Conservation (phyloP, 2,888 invertebrate genomes). For the Lissocephala sabroskyi region DNA sequence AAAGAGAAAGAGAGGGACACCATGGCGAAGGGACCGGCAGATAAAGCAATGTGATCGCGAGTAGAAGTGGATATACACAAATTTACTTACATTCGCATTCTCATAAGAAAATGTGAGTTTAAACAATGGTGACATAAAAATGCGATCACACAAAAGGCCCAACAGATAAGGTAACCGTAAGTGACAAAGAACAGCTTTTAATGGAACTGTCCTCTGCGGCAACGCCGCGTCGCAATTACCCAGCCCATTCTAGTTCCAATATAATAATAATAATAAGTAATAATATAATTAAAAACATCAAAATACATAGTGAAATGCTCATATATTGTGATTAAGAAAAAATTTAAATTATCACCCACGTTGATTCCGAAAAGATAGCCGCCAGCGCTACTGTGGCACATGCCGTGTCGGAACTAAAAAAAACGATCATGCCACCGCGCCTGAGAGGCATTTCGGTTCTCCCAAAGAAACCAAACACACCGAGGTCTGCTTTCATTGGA, state of each 20-base stretch:
- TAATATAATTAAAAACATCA: too few relatives aligned
- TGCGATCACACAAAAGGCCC: constrained; percentile 63
- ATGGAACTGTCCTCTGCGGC: constrained; percentile 60
- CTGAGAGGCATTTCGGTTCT: background rate
- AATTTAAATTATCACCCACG: constrained; percentile 10
- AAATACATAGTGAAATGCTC: too few relatives aligned
- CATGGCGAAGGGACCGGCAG: constrained; percentile 9
- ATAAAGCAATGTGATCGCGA: too few relatives aligned
- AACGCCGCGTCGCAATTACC: constrained; percentile 1
- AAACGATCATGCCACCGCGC: constrained; percentile 27
- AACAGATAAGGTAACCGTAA: constrained; percentile 62
- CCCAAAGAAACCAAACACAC: background rate
- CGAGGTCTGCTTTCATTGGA: constrained; percentile 62
- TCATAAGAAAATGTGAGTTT: too few relatives aligned
- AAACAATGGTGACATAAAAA: constrained; percentile 68
- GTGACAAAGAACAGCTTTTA: constrained; percentile 66
- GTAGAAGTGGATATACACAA: too few relatives aligned
- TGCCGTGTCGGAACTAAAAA: constrained; percentile 59
- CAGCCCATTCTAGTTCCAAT: too few relatives aligned
- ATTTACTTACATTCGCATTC: too few relatives aligned
- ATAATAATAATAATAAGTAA: too few relatives aligned
- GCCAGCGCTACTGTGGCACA: constrained; percentile 62
- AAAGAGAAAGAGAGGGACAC: constrained; percentile 3
- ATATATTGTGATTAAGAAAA: too few relatives aligned
- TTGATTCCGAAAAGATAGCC: too few relatives aligned